phyloP scores from a whole-genome alignment of 2,888 invertebrate genomes.

The Heliconius sara region DNA sequence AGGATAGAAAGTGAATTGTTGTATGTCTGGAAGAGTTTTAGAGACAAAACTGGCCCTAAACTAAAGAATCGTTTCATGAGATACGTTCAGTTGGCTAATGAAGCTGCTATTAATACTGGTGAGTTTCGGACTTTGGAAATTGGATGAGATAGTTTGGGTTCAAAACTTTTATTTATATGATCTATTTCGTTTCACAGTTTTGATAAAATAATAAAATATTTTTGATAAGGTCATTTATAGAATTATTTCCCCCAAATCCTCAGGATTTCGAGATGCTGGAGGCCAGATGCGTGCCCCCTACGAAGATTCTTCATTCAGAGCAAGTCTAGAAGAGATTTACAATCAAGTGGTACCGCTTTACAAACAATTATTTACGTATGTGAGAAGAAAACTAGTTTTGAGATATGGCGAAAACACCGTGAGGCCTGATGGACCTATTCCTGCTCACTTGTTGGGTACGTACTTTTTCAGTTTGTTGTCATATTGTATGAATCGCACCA shows the following conservation, averaged over 20 bases:
- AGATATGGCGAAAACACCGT: conserved; percentile 85
- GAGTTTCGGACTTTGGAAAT: conserved; percentile 43
- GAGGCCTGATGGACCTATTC: conserved; percentile 89
- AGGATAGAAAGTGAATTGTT: conserved; percentile 89
- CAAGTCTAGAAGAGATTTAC: conserved; percentile 84
- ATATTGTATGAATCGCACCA: neutral
- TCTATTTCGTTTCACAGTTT: no score
- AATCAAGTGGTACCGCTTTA: conserved; percentile 89
- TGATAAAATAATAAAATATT: no score
- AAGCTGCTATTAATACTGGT: conserved; percentile 90
- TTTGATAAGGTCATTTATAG: neutral
- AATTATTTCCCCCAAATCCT: neutral
- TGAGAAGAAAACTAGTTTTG: conserved; percentile 86
- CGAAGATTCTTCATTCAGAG: conserved; percentile 87
- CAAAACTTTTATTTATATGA: no score
- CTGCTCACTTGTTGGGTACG: conserved; percentile 90
- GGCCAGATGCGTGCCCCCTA: conserved; percentile 91
- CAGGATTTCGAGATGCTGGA: conserved; percentile 91
- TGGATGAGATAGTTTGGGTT: no score
- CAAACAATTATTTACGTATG: conserved; percentile 92
- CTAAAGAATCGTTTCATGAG: conserved; percentile 90
- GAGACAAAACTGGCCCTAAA: conserved; percentile 90
- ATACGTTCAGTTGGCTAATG: conserved; percentile 91
- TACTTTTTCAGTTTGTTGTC: neutral
- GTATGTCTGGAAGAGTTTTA: conserved; percentile 92